Conservation (phyloP, 2,113 vertebrate species). For the Triplophysa tibetana region DNA sequence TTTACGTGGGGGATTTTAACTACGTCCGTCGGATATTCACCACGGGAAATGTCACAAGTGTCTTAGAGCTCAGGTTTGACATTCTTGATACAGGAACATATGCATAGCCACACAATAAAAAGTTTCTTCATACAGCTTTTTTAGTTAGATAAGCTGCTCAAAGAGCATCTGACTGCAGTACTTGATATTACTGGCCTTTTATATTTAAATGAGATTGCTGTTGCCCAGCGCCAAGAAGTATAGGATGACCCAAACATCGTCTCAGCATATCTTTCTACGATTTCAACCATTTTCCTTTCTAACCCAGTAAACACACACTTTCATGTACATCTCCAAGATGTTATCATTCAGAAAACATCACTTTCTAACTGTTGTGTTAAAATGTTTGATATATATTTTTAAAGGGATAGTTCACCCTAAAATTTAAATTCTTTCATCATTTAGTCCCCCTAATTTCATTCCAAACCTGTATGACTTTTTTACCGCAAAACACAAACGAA, state of each 20-base stretch:
- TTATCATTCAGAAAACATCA: not conserved
- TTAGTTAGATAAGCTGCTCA: conserved; percentile 37
- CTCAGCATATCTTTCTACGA: not conserved
- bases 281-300: not conserved
- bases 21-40: conserved; percentile 96
- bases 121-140: not conserved
- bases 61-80: conserved; percentile 93
- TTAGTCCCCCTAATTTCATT: too few species aligned
- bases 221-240: not conserved
- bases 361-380: not conserved
- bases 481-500: too few species aligned
- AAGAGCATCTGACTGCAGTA: conserved; percentile 5
- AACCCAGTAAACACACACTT: not conserved
- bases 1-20: conserved; percentile 98
- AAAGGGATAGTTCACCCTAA: too few species aligned
- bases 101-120: not conserved
- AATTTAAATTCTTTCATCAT: too few species aligned
- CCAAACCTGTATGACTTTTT: too few species aligned
- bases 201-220: not conserved
- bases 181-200: conserved; percentile 11
- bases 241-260: not conserved
- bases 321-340: too few species aligned
- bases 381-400: too few species aligned
- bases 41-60: conserved; percentile 95
- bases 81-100: conserved; percentile 11